Percentiles rank a stretch among this genome's conserved stretches.
Conservation (phyloP, 2,888 invertebrate genomes). For the Pedicia rivosa region DNA sequence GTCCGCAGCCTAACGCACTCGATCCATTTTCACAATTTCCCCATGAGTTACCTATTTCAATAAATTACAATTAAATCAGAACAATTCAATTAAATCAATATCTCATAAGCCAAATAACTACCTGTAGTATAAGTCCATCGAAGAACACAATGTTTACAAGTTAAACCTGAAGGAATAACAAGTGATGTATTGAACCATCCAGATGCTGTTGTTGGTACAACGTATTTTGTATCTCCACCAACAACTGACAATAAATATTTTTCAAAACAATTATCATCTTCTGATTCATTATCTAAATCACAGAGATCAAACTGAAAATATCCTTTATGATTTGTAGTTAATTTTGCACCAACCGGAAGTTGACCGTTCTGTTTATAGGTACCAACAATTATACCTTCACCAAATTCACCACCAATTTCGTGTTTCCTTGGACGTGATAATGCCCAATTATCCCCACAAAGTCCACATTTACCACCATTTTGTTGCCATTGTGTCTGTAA, state of each 20-base stretch:
- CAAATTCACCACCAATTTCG: conserved; percentile 36
- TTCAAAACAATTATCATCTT: conserved; percentile 36
- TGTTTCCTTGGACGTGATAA: conserved; percentile 31
- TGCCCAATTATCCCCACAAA: conserved; percentile 37
- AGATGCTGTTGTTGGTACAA: conserved; percentile 12
- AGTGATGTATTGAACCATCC: conserved; percentile 20
- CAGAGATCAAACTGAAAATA: conserved; percentile 33
- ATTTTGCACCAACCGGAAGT: conserved; percentile 22
- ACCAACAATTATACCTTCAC: conserved; percentile 31
- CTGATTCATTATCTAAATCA: conserved; percentile 28
- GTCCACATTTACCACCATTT: conserved; percentile 34
- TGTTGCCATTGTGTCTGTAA: conserved; percentile 26
- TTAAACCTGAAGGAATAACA: conserved; percentile 29
- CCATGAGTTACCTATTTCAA: conserved; percentile 32
- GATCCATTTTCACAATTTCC: conserved; percentile 29
- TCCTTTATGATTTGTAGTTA: conserved; percentile 35
- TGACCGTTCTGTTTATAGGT: conserved; percentile 22
- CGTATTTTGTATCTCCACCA: conserved; percentile 18
- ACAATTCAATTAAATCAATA: too few species aligned
- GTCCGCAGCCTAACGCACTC: conserved; percentile 31
- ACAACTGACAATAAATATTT: conserved; percentile 23
- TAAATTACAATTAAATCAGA: too few species aligned
- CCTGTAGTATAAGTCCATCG: conserved; percentile 38
- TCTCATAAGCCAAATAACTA: conserved; percentile 14
- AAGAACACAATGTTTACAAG: conserved; percentile 36